phyloP scores from a whole-genome alignment of 2,113 vertebrate genomes.

The Leptodactylus fuscus region DNA sequence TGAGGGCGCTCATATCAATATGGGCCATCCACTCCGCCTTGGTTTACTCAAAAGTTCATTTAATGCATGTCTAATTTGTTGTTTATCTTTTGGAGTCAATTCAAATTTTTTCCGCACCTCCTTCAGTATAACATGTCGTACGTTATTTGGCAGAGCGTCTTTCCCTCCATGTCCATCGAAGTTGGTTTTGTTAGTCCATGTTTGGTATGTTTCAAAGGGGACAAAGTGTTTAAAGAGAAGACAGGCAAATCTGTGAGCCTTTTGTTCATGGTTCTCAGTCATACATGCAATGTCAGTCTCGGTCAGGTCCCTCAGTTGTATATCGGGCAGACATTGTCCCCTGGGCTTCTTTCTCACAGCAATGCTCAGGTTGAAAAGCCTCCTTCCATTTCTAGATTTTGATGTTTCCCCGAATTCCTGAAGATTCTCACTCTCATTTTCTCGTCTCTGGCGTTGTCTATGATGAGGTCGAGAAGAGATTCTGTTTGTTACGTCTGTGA shows the following conservation, averaged over 20 bases:
- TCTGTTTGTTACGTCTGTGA: neutral
- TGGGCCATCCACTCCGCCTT: neutral
- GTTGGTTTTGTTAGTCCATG: neutral
- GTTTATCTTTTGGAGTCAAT: neutral
- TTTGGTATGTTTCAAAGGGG: neutral
- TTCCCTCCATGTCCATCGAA: slow-evolving; percentile 5
- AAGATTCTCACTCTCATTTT: neutral
- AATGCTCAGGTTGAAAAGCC: neutral
- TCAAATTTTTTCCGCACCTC: neutral
- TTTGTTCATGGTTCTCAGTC: neutral
- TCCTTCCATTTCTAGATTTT: neutral
- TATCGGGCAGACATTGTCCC: neutral
- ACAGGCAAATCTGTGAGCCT: neutral
- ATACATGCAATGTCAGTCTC: neutral
- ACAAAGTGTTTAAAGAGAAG: slow-evolving; percentile 13
- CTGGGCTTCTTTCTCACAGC: neutral
- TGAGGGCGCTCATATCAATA: neutral
- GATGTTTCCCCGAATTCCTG: too few species aligned
- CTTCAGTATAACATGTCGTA: neutral
- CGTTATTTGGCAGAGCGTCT: neutral
- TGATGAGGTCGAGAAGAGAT: neutral
- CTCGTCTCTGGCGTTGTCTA: neutral
- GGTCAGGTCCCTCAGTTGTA: neutral
- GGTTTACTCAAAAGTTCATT: neutral
- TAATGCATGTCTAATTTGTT: neutral